Evolutionary conservation across 2,113 vertebrate species (phyloP), one percentile per base, ranked within the genome.

Genomic region (Butorides virescens): DNA sequence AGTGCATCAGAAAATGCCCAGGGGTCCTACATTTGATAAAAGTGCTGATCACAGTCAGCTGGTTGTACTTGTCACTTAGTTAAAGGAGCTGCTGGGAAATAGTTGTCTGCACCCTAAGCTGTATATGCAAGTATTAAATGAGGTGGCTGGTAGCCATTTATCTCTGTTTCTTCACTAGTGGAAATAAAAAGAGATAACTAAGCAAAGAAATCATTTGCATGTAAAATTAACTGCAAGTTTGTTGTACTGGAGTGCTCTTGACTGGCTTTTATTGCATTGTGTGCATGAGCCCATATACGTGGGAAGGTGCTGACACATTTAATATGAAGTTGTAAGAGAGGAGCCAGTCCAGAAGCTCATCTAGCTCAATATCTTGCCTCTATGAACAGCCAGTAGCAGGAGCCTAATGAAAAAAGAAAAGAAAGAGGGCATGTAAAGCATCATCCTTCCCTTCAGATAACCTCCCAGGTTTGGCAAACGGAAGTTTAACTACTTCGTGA

Each of bases 51-150:
- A 53, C 74, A 92, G 78, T 77, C 95, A 96, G 70, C 90, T 91
- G 86, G 67, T 95, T 97, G 61, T 68, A 95, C 93, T 92, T 97
- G 96, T 92, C 93, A 95, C 86, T 96, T 93, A 90, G 89, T 87
- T 97, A 78, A 94, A 97, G 92, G 70, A 94, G 81, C 90, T 92
- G 62, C 92, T 95, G 56, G 53, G 88, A 89, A 77, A 53, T 82
- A 92, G 75, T 89, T 88, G 56, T 66, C 61, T 80, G 29, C 50
- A 85, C 71, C 59, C 49, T 46, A 37, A 78, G 56, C 37, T 71
- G 68, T 71, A 42, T 27, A 23, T 86, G 11, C n/a, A 47, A 71
- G 65, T 52, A 67, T 96, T 91, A 93, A 78, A 65, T 78, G 56
- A 92, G 36, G 53, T 71, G 78, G 34, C 76, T 90, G 73, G 53